A percentile compares a stretch with the other conserved stretches of the same genome.
Evolutionary conservation across 2,888 invertebrate species (phyloP).

Genomic region (Xanthorhoe designata): DNA sequence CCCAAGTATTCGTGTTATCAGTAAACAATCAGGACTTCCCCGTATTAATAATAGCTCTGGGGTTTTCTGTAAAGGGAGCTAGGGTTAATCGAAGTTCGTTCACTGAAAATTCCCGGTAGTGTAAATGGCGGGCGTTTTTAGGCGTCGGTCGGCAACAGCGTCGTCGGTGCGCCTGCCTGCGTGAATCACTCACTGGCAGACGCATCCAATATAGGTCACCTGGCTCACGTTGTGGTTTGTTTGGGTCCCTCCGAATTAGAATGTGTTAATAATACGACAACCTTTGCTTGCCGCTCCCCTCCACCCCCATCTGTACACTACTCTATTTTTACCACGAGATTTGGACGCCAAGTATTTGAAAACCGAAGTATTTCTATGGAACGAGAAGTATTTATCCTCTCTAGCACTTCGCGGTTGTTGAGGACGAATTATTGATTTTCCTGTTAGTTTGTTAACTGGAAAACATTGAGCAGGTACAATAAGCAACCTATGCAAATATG

Average conservation of each 20-base stretch:
- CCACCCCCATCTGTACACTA: conserved; percentile 50
- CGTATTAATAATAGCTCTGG: conserved; percentile 3
- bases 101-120: conserved; percentile 3
- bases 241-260: conserved; percentile 83
- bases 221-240: conserved; percentile 80
- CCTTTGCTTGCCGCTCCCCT: conserved; percentile 70
- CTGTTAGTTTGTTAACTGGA: conserved; percentile 33
- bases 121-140: conserved; percentile 39
- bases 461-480: conserved; percentile 22
- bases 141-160: conserved; percentile 5
- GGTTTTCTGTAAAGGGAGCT: conserved; percentile 13
- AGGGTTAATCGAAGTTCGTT: conserved; percentile 21
- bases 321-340: conserved; percentile 66
- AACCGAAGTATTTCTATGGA: conserved; percentile 1
- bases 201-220: conserved; percentile 78
- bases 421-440: conserved; percentile 42
- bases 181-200: conserved; percentile 77
- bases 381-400: conserved; percentile 1
- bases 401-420: conserved; percentile 20
- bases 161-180: conserved; percentile 50
- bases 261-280: conserved; percentile 80
- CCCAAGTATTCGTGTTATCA: background rate
- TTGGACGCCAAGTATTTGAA: conserved; percentile 55
- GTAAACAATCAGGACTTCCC: conserved; percentile 9
- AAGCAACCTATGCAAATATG: conserved; percentile 19